Conservation (phyloP, 2,888 invertebrate genomes). For the Diplolepis rosae region DNA sequence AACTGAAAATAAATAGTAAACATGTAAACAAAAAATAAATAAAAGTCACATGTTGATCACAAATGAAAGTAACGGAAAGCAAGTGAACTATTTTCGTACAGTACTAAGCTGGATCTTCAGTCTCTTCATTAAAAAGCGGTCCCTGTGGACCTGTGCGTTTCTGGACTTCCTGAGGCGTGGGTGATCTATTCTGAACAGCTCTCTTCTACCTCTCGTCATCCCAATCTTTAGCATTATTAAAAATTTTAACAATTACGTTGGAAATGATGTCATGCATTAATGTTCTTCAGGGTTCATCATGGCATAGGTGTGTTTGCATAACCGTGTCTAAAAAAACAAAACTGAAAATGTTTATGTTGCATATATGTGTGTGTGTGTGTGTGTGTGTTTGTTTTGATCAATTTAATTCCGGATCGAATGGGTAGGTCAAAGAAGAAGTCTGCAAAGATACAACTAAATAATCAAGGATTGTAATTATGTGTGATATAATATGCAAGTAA, state of each 20-base stretch:
- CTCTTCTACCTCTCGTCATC: not conserved
- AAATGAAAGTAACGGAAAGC: too few species aligned
- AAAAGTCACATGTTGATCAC: not conserved
- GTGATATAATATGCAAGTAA: not conserved
- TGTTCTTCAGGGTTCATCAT: too few species aligned
- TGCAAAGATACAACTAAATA: not conserved
- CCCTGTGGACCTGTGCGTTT: not conserved
- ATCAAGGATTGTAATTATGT: not conserved
- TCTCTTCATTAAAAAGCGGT: not conserved
- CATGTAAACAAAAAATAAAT: not conserved
- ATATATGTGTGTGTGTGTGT: too few species aligned
- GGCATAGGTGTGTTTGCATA: too few species aligned
- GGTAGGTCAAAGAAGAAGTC: not conserved
- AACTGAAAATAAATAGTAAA: not conserved
- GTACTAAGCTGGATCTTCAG: not conserved
- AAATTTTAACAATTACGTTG: too few species aligned
- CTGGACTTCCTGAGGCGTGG: not conserved
- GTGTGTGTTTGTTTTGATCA: too few species aligned
- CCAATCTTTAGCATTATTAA: not conserved
- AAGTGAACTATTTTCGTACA: not conserved
- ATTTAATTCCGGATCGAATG: too few species aligned
- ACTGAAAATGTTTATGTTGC: too few species aligned
- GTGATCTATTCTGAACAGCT: not conserved
- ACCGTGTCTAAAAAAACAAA: too few species aligned
- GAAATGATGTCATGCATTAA: too few species aligned